Evolutionary conservation across 2,797 vertebrate species (phyloP).

Genomic region (Manis pentadactyla): DNA sequence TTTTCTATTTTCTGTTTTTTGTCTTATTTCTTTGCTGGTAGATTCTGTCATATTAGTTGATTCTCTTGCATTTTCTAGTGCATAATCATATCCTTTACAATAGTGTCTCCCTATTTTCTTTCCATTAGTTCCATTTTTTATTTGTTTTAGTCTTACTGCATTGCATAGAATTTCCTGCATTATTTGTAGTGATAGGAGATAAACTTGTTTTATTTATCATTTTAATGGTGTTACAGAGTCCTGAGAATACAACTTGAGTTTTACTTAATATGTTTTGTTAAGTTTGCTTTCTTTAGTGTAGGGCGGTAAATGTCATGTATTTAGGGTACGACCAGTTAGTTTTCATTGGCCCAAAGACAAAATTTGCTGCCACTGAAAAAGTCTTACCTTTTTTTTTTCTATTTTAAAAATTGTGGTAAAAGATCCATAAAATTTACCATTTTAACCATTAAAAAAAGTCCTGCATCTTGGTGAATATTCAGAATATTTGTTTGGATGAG

Average conservation of each 20-base stretch:
- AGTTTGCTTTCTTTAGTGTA: constrained; percentile 5
- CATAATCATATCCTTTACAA: neutral
- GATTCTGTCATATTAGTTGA: neutral
- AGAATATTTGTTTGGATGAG: neutral
- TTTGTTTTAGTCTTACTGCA: constrained; percentile 47
- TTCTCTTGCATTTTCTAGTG: constrained; percentile 43
- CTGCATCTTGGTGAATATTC: neutral
- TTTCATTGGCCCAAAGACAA: constrained; percentile 25
- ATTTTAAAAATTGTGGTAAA: constrained; percentile 22
- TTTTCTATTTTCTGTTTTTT: neutral
- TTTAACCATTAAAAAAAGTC: neutral
- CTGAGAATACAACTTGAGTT: constrained; percentile 29
- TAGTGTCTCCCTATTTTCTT: neutral
- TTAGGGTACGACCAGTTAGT: neutral
- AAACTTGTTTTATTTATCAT: constrained; percentile 36
- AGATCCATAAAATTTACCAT: neutral
- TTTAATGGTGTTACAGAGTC: constrained; percentile 42
- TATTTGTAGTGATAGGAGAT: neutral
- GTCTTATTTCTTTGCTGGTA: constrained; percentile 32
- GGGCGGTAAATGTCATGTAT: neutral
- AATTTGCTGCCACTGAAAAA: constrained; percentile 5
- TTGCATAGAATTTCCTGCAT: constrained; percentile 37
- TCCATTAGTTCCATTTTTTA: constrained; percentile 15
- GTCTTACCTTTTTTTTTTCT: neutral
- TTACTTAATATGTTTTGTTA: constrained; percentile 44